Conservation (phyloP, 2,113 vertebrate genomes). For the Pandion haliaetus region DNA sequence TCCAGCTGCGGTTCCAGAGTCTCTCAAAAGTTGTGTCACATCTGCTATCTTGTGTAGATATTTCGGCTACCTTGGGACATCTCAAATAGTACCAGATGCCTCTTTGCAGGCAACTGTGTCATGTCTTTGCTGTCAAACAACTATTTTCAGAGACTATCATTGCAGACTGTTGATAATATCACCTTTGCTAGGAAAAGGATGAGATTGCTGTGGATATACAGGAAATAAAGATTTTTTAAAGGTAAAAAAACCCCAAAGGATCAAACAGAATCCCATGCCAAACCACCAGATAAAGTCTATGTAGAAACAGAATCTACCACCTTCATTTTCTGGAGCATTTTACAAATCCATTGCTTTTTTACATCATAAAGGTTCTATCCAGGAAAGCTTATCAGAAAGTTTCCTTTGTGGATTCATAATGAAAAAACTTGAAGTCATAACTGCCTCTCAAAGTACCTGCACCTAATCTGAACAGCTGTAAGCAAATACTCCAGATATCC, state of each 20-base stretch:
- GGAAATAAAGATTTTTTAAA: neutral
- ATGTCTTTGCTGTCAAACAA: neutral
- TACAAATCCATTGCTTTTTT: neutral
- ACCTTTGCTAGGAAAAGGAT: neutral
- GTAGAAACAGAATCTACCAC: neutral
- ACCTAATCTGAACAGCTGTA: neutral
- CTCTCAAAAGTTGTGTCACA: neutral
- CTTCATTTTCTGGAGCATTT: neutral
- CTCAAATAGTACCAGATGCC: neutral
- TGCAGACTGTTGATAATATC: neutral
- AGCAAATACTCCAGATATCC: neutral
- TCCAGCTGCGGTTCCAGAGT: neutral
- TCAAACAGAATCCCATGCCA: neutral
- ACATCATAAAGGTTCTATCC: neutral
- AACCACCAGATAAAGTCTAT: neutral
- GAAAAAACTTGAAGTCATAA: neutral
- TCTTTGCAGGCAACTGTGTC: neutral
- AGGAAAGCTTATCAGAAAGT: neutral
- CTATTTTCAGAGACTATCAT: neutral
- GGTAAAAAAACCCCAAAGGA: neutral
- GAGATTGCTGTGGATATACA: neutral
- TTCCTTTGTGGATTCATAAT: neutral
- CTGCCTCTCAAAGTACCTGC: neutral
- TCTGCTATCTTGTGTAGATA: neutral
- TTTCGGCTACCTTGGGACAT: neutral